Evolutionary conservation across 1,140 invertebrate species (phyloP).

Genomic region (Panulirus ornatus): DNA sequence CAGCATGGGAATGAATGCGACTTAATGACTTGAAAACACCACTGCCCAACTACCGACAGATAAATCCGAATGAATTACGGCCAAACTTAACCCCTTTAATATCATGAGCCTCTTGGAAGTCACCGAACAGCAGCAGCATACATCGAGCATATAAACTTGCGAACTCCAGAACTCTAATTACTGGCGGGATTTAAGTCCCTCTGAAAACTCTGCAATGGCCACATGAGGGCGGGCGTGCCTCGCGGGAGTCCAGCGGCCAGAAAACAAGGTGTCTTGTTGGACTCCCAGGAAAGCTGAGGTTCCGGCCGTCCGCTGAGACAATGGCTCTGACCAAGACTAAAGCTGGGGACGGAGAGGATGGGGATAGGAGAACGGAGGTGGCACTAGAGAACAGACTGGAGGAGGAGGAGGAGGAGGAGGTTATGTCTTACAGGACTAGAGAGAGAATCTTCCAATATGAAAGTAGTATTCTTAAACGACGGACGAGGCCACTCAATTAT

Average conservation of each 20-base stretch:
- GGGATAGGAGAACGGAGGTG: not conserved
- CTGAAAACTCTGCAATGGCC: not conserved
- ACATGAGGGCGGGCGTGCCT: not conserved
- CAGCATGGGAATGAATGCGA: not conserved
- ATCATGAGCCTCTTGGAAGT: constrained; percentile 28
- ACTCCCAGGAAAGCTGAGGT: not conserved
- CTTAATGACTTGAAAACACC: constrained; percentile 21
- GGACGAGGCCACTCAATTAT: no score
- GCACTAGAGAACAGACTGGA: not conserved
- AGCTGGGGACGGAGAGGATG: not conserved
- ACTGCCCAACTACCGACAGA: constrained; percentile 5
- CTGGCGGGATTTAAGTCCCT: not conserved
- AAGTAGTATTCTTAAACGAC: no score
- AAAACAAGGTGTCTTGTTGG: constrained; percentile 35
- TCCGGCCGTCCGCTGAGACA: constrained; percentile 47
- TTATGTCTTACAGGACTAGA: no score
- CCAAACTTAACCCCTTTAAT: constrained; percentile 48
- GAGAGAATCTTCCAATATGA: no score
- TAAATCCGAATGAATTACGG: constrained; percentile 46
- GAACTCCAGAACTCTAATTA: constrained; percentile 41
- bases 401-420: not conserved
- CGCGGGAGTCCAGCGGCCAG: constrained; percentile 20
- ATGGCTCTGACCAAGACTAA: constrained; percentile 13
- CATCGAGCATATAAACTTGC: constrained; percentile 38
- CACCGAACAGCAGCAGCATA: not conserved